Percentiles rank a stretch among this genome's conserved stretches.
phyloP scores from a whole-genome alignment of 2,113 vertebrate genomes.

The Eptatretus burgeri region DNA sequence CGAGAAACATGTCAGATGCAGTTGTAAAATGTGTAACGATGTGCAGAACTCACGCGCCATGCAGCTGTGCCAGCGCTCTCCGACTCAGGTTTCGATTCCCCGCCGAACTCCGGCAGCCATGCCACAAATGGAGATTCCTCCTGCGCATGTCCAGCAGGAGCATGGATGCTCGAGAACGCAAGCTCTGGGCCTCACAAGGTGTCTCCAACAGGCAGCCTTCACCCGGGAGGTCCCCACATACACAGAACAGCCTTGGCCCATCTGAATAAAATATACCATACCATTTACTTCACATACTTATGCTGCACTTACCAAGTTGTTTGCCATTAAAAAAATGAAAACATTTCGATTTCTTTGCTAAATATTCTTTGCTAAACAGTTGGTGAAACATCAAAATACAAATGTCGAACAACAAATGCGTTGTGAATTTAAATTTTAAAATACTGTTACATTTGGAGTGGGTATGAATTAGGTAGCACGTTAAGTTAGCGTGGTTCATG shows the following conservation, averaged over 20 bases:
- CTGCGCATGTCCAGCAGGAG: conserved; percentile 21
- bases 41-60: conserved; percentile 16
- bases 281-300: not conserved
- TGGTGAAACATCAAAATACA: not conserved
- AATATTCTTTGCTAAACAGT: not conserved
- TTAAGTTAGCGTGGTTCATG: too few relatives aligned
- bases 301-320: not conserved
- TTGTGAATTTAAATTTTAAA: not conserved
- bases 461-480: too few relatives aligned
- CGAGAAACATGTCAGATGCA: not conserved
- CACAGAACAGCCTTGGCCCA: conserved; percentile 21
- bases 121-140: conserved; percentile 23
- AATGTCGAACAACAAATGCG: not conserved
- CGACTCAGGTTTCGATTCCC: conserved; percentile 18
- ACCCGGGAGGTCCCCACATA: conserved; percentile 20
- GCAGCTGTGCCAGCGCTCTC: conserved; percentile 17
- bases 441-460: not conserved
- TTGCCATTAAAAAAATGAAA: not conserved
- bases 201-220: conserved; percentile 24
- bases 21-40: not conserved
- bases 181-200: conserved; percentile 17
- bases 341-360: not conserved
- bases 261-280: conserved; percentile 8
- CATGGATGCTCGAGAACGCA: conserved; percentile 23
- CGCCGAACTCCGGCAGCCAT: conserved; percentile 21